Evolutionary conservation across 1,140 invertebrate genomes (phyloP).

Genomic region (Drosophila pseudoobscura): DNA sequence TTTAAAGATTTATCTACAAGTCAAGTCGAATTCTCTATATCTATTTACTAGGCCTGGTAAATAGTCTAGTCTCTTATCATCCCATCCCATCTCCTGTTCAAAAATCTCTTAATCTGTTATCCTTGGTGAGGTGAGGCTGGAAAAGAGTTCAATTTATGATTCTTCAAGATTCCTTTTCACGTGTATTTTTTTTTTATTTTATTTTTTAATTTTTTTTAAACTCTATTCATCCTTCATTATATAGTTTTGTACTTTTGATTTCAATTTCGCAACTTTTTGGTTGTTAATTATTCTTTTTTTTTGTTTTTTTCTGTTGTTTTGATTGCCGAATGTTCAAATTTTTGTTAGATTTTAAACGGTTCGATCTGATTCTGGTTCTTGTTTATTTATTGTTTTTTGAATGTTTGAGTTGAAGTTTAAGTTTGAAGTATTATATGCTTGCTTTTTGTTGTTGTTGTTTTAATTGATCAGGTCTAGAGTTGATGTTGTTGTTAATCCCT

Average conservation of each 20-base stretch:
- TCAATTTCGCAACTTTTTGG: conserved; percentile 57
- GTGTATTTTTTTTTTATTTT: conserved; percentile 16
- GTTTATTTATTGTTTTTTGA: background rate
- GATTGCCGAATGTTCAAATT: conserved; percentile 12
- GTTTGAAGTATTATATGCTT: too few relatives aligned
- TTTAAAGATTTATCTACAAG: too few relatives aligned
- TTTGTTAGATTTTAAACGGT: conserved; percentile 15
- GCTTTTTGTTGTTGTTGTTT: conserved; percentile 11
- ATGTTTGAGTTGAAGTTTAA: background rate
- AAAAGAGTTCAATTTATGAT: background rate
- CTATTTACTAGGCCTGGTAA: too few relatives aligned
- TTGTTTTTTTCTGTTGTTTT: conserved; percentile 7
- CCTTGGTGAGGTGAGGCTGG: too few relatives aligned
- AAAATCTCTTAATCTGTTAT: too few relatives aligned
- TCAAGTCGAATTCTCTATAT: too few relatives aligned
- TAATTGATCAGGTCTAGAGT: conserved; percentile 31
- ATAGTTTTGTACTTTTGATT: conserved; percentile 77
- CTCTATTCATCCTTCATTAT: conserved; percentile 25
- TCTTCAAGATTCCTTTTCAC: background rate
- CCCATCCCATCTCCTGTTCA: too few relatives aligned
- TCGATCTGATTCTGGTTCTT: conserved; percentile 15
- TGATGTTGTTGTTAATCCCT: conserved; percentile 31
- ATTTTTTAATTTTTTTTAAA: conserved; percentile 9
- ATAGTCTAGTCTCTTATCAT: too few relatives aligned
- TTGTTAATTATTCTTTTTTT: conserved; percentile 19